Evolutionary conservation across 2,797 vertebrate genomes (phyloP), one percentile per base, ranked within the genome.

Genomic region (Sebastes elongatus): DNA sequence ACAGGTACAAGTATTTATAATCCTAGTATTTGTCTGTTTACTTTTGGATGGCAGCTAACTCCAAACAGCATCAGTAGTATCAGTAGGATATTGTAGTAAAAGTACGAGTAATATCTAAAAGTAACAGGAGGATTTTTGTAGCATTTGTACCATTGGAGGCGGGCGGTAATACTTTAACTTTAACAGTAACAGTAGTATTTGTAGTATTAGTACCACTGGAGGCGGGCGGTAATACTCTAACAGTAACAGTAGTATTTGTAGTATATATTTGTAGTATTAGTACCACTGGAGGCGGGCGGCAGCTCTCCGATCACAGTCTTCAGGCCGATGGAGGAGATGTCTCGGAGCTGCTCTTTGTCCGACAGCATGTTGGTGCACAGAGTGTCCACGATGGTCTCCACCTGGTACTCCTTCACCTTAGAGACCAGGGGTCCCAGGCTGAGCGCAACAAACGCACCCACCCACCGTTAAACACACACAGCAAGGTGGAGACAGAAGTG

Each of bases 281-380:
- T 95, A 99, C 98, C 98, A 80, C 98, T 99, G 88, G 98, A 99
- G 85, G 99, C 99, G 6, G 98, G 98, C 16, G 99, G 98, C 28
- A 99, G 96, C 92, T 99, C 98, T 92, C 99, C 98, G 80, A 99
- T 99, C 68, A 99, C 99, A 16, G 99, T 99, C 94, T 99, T 99
- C 86, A 99, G 97, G 83, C 99, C 99, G 86, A 99, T 99, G 89
- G 98, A 99, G 78, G 98, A 99, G 94, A 99, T 99, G 92, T 99
- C 99, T 88, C 99, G 93, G 61, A 99, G 96, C 78, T 99, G 99
- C 49, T 99, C 99, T 92, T 99, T 99, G 94, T 99, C 99, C 20
- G 99, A 99, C 92, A 99, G 96, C 99, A 99, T 99, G 94, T 99
- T 99, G 89, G 98, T 99, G 94, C 99, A 99, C 82, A 99, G 96